Percentiles rank a stretch among this genome's conserved stretches.
phyloP scores from a whole-genome alignment of 37 sponge, comb jelly and placozoan species.

The Chondrilla cf. caribensis region DNA sequence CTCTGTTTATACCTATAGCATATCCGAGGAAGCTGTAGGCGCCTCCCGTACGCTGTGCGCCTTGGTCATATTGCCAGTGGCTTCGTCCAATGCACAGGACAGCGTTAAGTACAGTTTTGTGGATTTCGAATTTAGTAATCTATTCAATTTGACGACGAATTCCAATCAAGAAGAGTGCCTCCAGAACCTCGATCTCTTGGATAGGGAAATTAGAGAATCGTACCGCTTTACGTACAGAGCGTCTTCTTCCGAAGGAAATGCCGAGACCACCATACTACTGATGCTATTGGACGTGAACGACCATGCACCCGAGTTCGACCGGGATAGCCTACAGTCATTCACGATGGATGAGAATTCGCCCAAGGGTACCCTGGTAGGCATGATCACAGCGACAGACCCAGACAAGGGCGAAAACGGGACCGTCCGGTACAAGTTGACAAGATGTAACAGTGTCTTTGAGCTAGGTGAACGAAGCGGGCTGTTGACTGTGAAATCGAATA shows the following conservation, averaged over 20 bases:
- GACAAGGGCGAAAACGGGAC: background rate
- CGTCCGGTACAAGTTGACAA: background rate
- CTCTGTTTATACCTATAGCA: background rate
- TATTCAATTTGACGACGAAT: background rate
- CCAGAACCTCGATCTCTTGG: background rate
- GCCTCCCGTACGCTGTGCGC: background rate
- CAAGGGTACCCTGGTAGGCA: background rate
- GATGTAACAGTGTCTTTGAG: background rate
- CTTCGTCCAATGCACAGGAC: too few relatives aligned
- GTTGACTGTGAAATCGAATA: background rate
- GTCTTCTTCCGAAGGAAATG: background rate
- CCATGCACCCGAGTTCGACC: conserved; percentile 52
- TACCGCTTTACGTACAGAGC: background rate
- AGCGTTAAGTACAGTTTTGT: too few relatives aligned
- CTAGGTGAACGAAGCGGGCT: background rate
- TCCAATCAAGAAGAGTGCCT: background rate
- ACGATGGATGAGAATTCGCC: background rate
- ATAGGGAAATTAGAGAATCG: background rate
- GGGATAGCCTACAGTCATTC: background rate
- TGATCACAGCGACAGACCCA: background rate
- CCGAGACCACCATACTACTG: background rate
- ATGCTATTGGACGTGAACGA: conserved; percentile 61
- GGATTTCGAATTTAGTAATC: background rate
- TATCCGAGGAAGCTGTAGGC: background rate
- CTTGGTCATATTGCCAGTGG: background rate